A percentile compares a stretch with the other conserved stretches of the same genome.
Evolutionary conservation across 2,797 vertebrate genomes (phyloP).

Genomic region (Acridotheres tristis): DNA sequence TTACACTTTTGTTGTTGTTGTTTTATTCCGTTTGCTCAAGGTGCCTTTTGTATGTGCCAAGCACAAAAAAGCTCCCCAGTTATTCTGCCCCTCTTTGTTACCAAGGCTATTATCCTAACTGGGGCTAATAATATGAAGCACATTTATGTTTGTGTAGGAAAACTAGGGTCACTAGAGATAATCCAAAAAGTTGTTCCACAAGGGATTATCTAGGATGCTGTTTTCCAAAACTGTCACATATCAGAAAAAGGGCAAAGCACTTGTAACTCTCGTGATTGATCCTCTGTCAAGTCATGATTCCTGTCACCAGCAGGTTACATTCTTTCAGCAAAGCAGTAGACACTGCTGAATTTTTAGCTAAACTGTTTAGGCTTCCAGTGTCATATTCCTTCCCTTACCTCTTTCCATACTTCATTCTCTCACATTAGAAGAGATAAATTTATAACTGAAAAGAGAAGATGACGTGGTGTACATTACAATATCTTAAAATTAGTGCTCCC

Average conservation of each 20-base stretch:
- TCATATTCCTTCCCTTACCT: neutral
- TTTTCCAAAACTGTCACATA: constrained; percentile 68
- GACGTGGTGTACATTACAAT: neutral
- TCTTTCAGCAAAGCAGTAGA: constrained; percentile 21
- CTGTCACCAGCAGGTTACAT: constrained; percentile 49
- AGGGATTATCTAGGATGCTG: constrained; percentile 64
- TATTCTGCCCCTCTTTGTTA: constrained; percentile 24
- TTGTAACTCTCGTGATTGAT: constrained; percentile 27
- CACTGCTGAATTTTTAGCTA: neutral
- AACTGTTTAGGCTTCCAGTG: neutral
- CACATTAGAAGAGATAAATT: neutral
- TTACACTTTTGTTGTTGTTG: neutral
- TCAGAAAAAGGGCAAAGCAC: constrained; percentile 54
- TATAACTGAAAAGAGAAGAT: neutral
- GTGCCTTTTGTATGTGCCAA: constrained; percentile 26
- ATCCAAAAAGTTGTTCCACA: constrained; percentile 65
- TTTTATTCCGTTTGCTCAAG: constrained; percentile 30
- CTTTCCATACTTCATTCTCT: neutral
- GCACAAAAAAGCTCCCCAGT: neutral
- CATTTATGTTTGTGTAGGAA: constrained; percentile 48
- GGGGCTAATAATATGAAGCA: constrained; percentile 51
- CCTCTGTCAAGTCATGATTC: constrained; percentile 59
- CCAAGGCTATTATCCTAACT: constrained; percentile 38
- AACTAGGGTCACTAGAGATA: constrained; percentile 69
- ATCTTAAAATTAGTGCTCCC: neutral